Percentiles rank a stretch among this genome's conserved stretches.
phyloP scores from a whole-genome alignment of 2,113 vertebrate species.

The Pygoscelis adeliae region DNA sequence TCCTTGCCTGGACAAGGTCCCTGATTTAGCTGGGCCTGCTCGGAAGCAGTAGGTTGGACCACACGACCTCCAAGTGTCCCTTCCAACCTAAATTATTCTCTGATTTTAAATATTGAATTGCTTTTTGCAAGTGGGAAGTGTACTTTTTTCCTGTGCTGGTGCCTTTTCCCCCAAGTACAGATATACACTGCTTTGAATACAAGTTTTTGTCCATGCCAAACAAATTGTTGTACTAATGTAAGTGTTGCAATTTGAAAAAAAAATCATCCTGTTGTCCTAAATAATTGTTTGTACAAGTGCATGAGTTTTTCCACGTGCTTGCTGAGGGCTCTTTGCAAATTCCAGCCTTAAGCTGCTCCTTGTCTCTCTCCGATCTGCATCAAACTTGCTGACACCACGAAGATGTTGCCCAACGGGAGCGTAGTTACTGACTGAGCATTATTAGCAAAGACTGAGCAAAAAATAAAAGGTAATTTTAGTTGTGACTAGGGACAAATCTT shows the following conservation, averaged over 20 bases:
- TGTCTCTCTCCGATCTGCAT: not conserved
- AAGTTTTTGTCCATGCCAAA: not conserved
- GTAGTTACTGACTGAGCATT: too few species aligned
- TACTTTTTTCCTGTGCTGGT: not conserved
- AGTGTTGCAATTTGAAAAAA: not conserved
- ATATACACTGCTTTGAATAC: not conserved
- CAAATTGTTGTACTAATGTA: not conserved
- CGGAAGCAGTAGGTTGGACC: not conserved
- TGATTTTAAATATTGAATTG: not conserved
- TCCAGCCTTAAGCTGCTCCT: not conserved
- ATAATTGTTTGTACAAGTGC: not conserved
- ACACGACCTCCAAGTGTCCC: not conserved
- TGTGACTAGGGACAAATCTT: not conserved
- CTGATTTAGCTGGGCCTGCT: not conserved
- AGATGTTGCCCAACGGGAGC: not conserved
- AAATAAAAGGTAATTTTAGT: not conserved
- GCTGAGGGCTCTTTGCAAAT: not conserved
- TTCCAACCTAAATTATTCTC: not conserved
- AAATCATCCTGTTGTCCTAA: not conserved
- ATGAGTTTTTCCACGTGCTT: fast-evolving
- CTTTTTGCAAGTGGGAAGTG: not conserved
- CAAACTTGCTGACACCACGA: not conserved
- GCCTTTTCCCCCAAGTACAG: not conserved
- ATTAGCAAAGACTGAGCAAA: not conserved
- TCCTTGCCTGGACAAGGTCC: not conserved